A percentile compares a stretch with the other conserved stretches of the same genome.
These are phyloP conservation scores for Mellivora capensis DNA, from an alignment of 2,113 vertebrate species.

Conservation along the genomic window DNA sequence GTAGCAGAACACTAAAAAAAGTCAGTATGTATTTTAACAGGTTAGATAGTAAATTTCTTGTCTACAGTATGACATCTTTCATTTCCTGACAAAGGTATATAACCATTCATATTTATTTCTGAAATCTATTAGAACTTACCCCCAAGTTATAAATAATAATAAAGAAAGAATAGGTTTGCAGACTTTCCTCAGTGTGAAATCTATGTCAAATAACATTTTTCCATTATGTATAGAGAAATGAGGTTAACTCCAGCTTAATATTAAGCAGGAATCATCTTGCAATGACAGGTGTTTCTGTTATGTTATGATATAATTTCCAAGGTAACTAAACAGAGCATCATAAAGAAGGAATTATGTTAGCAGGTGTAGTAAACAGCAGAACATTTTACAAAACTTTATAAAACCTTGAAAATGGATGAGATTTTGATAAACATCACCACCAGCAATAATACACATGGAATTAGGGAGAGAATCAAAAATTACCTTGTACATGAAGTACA, in stretches of 20 bases:
- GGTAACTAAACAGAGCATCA: slow-evolving; percentile 38
- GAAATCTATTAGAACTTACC: neutral
- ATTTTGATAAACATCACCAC: slow-evolving; percentile 27
- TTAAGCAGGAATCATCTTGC: slow-evolving; percentile 56
- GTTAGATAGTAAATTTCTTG: neutral
- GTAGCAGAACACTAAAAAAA: neutral
- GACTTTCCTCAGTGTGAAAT: slow-evolving; percentile 33
- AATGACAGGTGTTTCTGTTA: slow-evolving; percentile 63
- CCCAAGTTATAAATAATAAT: neutral
- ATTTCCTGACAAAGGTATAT: neutral
- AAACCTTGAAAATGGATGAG: slow-evolving; percentile 34
- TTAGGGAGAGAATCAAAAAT: neutral
- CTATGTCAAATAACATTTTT: slow-evolving; percentile 28
- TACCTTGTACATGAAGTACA: neutral
- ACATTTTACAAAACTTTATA: slow-evolving; percentile 23
- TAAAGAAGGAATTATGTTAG: slow-evolving; percentile 58
- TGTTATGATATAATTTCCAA: slow-evolving; percentile 57
- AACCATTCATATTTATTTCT: neutral
- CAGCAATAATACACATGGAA: neutral
- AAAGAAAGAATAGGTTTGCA: neutral
- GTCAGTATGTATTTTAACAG: neutral
- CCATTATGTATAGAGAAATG: slow-evolving; percentile 43
- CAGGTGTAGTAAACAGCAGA: slow-evolving; percentile 59
- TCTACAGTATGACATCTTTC: neutral
- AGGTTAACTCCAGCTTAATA: slow-evolving; percentile 51